Evolutionary conservation across 2,797 vertebrate species (phyloP).

Genomic region (Fratercula arctica): DNA sequence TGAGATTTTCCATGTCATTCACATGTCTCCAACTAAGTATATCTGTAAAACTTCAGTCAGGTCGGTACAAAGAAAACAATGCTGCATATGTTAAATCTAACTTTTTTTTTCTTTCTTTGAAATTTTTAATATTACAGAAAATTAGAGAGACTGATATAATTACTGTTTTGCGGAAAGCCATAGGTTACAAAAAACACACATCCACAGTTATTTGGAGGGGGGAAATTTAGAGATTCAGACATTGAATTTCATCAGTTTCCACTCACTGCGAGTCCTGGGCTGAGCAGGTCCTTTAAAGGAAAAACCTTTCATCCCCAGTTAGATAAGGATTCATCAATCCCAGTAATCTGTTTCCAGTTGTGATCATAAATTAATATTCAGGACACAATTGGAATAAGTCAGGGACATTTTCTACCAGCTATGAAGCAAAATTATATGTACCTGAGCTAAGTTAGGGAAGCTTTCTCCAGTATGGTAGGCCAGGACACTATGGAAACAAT

Average conservation of each 20-base stretch:
- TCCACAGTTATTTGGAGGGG: not conserved
- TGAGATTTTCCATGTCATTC: not conserved
- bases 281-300: not conserved
- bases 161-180: not conserved
- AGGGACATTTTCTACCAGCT: not conserved
- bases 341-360: not conserved
- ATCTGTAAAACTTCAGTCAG: not conserved
- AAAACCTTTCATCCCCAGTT: not conserved
- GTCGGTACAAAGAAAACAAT: not conserved
- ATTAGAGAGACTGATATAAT: not conserved
- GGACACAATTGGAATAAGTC: not conserved
- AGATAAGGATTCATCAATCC: not conserved
- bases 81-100: not conserved
- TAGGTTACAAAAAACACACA: not conserved
- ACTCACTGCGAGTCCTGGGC: not conserved
- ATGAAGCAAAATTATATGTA: not conserved
- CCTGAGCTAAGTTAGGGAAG: not conserved
- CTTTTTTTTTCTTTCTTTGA: not conserved
- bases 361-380: not conserved
- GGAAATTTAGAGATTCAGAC: not conserved
- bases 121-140: not conserved
- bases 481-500: not conserved
- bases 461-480: fast-evolving
- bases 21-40: not conserved
- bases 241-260: not conserved